Evolutionary conservation across 92 coral and sea anemone genomes (phyloP), one percentile per base, ranked within the genome.

Genomic region (Epizoanthus ramosus): DNA sequence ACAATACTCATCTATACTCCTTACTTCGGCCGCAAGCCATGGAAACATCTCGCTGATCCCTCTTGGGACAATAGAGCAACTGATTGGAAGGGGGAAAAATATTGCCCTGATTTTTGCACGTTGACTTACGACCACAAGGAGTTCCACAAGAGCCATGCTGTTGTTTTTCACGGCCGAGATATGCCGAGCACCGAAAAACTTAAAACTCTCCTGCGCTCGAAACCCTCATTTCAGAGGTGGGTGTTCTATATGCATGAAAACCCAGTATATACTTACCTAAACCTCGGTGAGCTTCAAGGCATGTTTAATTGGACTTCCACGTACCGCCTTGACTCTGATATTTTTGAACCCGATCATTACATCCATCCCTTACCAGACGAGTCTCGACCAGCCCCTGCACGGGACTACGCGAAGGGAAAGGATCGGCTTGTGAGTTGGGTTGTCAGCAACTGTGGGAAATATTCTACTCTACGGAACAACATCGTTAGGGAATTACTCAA

Each of bases 241-340:
- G 79, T 83, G 0, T 71, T 23, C 19, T 72, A 19, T 54, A 18
- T 37, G 0, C 87, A 13, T 12, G 87, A 83, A 57, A 83, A 57
- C 58, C 87, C 87, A 19, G 58, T 70, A 61, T 1, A 54, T 9
- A 71, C 64, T 16, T 21, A 41, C 35, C 63, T 68, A 0, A 13
- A 79, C 33, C 14, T 71, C 1, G 6, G 28, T 3, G 43, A 57
- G 0, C 56, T 71, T 16, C 72, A 83, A 21, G 80, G 80, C 15
- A 83, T 83, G 65, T 83, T 83, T 53, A 83, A 83, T 25, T 83
- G 87, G 87, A 83, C 87, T 0, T 57, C 71, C 2, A 83, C 81
- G 17, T 83, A 83, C 79, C 5, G 54, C 57, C 14, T 65, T 3
- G 72, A 83, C 22, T 83, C 87, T 3, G 87, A 83, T 31, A 73